Conservation (phyloP, 2,113 vertebrate genomes). For the Panthera uncia region DNA sequence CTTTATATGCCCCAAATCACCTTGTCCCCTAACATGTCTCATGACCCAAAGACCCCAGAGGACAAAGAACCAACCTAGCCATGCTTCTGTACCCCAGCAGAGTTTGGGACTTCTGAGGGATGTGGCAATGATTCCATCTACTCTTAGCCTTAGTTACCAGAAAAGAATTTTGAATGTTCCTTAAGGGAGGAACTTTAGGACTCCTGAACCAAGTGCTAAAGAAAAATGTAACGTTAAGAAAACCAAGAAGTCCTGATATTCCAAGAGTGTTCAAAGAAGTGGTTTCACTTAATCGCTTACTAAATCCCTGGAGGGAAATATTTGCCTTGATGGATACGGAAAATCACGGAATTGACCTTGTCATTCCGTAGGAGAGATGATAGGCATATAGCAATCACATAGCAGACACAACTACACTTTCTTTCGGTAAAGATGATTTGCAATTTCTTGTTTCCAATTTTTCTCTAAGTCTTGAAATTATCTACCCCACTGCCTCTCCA, state of each 20-base stretch:
- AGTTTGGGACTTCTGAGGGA: neutral
- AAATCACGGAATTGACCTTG: neutral
- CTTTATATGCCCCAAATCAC: neutral
- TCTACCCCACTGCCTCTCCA: neutral
- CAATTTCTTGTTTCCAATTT: conserved; percentile 15
- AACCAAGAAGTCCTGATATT: neutral
- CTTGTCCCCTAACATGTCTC: neutral
- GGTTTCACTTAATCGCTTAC: neutral
- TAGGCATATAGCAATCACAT: neutral
- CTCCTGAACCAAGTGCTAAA: neutral
- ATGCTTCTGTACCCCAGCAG: neutral
- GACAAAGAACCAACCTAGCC: neutral
- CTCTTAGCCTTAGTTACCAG: neutral
- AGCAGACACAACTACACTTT: neutral
- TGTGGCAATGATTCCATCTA: neutral
- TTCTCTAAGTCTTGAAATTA: conserved; percentile 32
- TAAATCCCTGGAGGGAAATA: neutral
- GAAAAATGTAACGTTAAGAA: neutral
- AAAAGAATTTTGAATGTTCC: neutral
- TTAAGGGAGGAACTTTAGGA: neutral
- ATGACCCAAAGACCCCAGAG: neutral
- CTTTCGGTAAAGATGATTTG: neutral
- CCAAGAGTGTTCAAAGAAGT: neutral
- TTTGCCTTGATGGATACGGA: neutral
- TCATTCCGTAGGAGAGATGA: neutral